phyloP scores from a whole-genome alignment of 2,797 vertebrate genomes.

The Macropodus opercularis region DNA sequence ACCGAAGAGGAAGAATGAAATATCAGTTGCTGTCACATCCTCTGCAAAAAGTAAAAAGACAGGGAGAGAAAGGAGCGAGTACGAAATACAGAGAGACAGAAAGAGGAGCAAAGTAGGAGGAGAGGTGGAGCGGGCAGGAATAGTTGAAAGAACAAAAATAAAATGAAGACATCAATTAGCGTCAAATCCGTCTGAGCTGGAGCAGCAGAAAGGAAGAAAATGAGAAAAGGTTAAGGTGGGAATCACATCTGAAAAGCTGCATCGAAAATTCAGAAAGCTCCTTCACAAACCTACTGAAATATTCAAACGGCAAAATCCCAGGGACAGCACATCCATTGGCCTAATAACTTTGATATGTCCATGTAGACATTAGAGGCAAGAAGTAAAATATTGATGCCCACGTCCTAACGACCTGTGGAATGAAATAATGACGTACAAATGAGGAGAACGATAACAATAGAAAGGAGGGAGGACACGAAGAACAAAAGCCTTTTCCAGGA shows the following conservation, averaged over 20 bases:
- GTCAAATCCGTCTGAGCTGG: conserved; percentile 37
- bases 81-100: conserved; percentile 15
- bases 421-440: conserved; percentile 10
- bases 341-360: conserved; percentile 66
- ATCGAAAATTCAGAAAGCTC: conserved; percentile 60
- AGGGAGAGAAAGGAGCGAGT: not conserved
- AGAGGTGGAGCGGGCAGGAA: conserved; percentile 9
- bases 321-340: conserved; percentile 47
- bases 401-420: conserved; percentile 48
- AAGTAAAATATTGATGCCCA: conserved; percentile 61
- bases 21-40: conserved; percentile 38
- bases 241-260: conserved; percentile 43
- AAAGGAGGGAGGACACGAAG: not conserved
- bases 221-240: conserved; percentile 25
- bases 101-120: conserved; percentile 17
- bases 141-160: conserved; percentile 40
- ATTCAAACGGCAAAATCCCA: conserved; percentile 55
- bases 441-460: not conserved
- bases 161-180: conserved; percentile 56
- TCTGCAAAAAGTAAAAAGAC: conserved; percentile 19
- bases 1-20: conserved; percentile 30
- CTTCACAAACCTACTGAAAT: conserved; percentile 57
- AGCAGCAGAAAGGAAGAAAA: conserved; percentile 28
- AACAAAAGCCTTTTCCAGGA: not conserved
- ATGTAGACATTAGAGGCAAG: conserved; percentile 57